These are phyloP conservation scores for Onychostruthus taczanowskii DNA, from an alignment of 2,113 vertebrate species.

Conservation along the genomic window DNA sequence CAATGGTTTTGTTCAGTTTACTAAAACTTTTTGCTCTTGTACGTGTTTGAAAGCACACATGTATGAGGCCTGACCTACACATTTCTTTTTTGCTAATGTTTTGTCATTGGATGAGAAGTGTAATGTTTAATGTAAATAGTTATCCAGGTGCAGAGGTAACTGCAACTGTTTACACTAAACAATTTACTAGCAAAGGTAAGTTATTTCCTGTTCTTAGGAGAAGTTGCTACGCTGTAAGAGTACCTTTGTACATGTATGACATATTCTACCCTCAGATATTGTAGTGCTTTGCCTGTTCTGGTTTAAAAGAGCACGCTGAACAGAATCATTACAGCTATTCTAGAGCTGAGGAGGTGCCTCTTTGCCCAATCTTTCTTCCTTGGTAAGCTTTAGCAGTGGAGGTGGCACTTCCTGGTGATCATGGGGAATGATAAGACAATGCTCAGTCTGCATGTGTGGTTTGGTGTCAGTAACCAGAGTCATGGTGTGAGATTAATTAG, in stretches of 20 bases:
- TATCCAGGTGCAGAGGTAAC: not conserved
- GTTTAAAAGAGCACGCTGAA: not conserved
- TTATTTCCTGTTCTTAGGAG: not conserved
- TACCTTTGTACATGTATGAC: not conserved
- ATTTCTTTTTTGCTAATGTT: not conserved
- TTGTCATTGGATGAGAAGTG: not conserved
- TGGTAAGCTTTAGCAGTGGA: not conserved
- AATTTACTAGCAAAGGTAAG: not conserved
- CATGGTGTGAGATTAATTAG: not conserved
- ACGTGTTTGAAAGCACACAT: not conserved
- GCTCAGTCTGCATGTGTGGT: not conserved
- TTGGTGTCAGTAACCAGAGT: not conserved
- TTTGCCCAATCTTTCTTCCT: not conserved
- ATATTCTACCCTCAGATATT: not conserved
- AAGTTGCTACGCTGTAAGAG: not conserved
- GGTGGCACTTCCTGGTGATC: not conserved
- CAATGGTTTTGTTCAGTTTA: not conserved
- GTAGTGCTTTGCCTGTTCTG: not conserved
- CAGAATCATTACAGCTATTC: not conserved
- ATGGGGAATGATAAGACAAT: not conserved
- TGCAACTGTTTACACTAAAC: not conserved
- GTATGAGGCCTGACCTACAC: not conserved
- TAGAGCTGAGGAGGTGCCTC: not conserved
- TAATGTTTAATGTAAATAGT: not conserved
- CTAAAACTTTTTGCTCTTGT: not conserved